phyloP scores from a whole-genome alignment of 2,797 vertebrate species.

The Catostomus latipinnis region DNA sequence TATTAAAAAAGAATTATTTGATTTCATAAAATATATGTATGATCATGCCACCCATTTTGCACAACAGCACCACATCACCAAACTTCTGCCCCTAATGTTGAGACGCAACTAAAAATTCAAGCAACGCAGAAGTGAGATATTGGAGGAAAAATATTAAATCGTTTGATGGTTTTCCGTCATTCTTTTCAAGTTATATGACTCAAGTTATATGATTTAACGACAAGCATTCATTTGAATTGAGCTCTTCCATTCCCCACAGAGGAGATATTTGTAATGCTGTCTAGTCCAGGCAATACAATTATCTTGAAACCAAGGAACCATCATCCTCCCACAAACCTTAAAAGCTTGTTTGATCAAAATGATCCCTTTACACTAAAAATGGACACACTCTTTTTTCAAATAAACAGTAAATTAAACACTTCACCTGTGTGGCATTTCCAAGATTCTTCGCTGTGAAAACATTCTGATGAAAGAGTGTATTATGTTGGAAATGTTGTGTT shows the following conservation, averaged over 20 bases:
- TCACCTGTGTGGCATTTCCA: conserved; percentile 4
- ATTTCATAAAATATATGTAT: too few species aligned
- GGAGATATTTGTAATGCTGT: background rate
- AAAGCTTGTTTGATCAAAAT: conserved; percentile 10
- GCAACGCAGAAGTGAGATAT: background rate
- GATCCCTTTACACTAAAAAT: background rate
- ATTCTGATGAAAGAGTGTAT: background rate
- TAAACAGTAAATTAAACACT: background rate
- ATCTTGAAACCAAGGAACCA: background rate
- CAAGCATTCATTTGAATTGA: conserved; percentile 39
- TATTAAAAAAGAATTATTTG: too few species aligned
- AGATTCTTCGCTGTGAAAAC: background rate
- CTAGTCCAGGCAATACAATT: conserved; percentile 19
- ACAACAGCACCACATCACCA: too few species aligned
- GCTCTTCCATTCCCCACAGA: conserved; percentile 21
- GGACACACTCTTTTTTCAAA: background rate
- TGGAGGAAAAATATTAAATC: background rate
- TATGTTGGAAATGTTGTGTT: background rate
- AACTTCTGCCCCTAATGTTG: too few species aligned
- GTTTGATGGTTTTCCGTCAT: conserved; percentile 1
- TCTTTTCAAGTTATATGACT: conserved; percentile 13
- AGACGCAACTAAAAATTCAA: background rate
- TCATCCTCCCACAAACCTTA: conserved; percentile 5
- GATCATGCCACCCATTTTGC: too few species aligned
- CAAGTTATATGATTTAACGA: background rate